Conservation (phyloP, 1,140 invertebrate species). For the Phymastichus coffea region DNA sequence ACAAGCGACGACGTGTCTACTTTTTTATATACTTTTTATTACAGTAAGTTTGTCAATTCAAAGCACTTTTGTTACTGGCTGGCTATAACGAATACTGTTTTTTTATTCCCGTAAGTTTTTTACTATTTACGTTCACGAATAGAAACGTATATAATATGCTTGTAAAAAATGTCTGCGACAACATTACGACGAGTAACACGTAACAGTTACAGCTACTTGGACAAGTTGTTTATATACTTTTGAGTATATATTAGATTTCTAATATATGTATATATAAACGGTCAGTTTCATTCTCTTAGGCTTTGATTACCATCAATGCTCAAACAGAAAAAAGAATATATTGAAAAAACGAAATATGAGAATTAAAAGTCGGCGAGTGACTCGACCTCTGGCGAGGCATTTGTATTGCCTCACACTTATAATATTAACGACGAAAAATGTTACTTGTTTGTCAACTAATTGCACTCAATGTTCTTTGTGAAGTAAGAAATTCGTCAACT, state of each 20-base stretch:
- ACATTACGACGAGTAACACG: neutral
- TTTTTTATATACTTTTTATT: neutral
- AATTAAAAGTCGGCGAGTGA: slow-evolving; percentile 21
- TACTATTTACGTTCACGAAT: neutral
- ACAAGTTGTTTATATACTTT: neutral
- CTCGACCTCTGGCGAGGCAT: slow-evolving; percentile 22
- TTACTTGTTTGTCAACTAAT: slow-evolving; percentile 24
- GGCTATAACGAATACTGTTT: slow-evolving; percentile 24
- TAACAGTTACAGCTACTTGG: slow-evolving; percentile 1
- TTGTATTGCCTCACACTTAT: neutral
- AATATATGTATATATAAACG: neutral
- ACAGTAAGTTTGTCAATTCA: slow-evolving; percentile 1
- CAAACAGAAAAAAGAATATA: too few species aligned
- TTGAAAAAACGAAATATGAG: slow-evolving; percentile 9
- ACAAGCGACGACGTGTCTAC: neutral
- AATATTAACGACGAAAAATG: too few species aligned
- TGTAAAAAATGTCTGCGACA: neutral
- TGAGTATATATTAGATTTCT: slow-evolving; percentile 2
- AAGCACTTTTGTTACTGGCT: neutral
- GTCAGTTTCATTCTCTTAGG: neutral
- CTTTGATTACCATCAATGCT: neutral
- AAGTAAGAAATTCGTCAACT: too few species aligned
- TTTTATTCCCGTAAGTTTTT: neutral
- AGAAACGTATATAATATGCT: slow-evolving; percentile 9
- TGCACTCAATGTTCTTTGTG: too few species aligned